These are phyloP conservation scores for Macrocentrus cingulum DNA, from an alignment of 1,140 invertebrate species.

Conservation along the genomic window DNA sequence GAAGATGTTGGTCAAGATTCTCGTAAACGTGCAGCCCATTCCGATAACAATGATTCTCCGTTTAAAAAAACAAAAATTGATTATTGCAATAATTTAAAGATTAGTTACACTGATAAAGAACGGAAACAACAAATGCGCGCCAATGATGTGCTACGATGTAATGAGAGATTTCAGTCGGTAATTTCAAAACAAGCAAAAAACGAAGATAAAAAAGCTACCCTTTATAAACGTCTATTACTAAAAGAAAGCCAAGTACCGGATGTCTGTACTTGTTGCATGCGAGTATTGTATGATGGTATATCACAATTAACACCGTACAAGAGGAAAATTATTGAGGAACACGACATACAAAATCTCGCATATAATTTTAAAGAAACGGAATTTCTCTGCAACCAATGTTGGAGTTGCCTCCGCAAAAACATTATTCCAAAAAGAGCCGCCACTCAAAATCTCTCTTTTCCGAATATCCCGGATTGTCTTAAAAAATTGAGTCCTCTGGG, in stretches of 20 bases:
- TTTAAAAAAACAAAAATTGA: background rate
- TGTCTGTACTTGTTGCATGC: slow-evolving; percentile 3
- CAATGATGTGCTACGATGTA: background rate
- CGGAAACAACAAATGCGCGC: background rate
- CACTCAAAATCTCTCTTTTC: slow-evolving; percentile 2
- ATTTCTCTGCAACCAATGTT: slow-evolving; percentile 3
- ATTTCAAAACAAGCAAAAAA: background rate
- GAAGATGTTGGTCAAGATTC: no score
- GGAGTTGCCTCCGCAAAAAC: background rate
- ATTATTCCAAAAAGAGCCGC: slow-evolving; percentile 3
- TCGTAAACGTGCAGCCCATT: no score
- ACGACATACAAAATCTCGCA: background rate
- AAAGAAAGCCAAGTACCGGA: background rate
- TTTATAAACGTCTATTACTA: background rate
- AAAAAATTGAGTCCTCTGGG: background rate
- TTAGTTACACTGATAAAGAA: background rate
- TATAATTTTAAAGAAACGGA: slow-evolving; percentile 1
- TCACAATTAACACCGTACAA: background rate
- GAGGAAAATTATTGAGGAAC: background rate
- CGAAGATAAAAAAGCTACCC: background rate
- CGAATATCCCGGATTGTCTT: background rate
- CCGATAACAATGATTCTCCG: background rate
- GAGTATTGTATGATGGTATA: slow-evolving; percentile 7
- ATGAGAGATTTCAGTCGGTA: background rate
- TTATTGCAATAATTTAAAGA: background rate